Evolutionary conservation across 2,797 vertebrate genomes (phyloP), one percentile per base, ranked within the genome.

Genomic region (Triplophysa bombifrons): DNA sequence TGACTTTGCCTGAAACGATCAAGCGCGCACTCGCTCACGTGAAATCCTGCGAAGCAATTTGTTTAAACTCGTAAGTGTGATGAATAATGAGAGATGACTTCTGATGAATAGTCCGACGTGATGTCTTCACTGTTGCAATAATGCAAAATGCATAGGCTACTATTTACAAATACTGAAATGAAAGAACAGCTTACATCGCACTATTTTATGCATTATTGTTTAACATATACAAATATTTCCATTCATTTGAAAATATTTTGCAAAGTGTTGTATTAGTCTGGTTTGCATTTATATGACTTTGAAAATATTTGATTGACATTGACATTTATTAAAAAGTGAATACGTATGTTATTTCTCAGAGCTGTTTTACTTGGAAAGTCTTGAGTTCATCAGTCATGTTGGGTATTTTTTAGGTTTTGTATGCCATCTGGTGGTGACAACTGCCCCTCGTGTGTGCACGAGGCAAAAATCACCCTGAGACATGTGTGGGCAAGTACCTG

Each of bases 391-490:
- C 72, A n/a, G 74, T 7, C 7, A 46, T 34, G 19, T 6, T 46
- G 51, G 22, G 14, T 20, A 6, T 69, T 22, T 20, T n/a, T 2
- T 48, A 13, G 20, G 66, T 77, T 9, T 9, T 22, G 41, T 0
- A 27, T 66, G 30, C 75, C 75, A 70, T 38, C 75, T 77, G 41
- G 75, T 61, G 75, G 44, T 4, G 19, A 61, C 14, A 77, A 9
- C 14, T 22, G 64, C 25, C 2, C 30, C 16, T 73, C 38, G 22
- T n/a, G 20, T 30, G 10, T 22, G 2, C 34, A 7, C n/a, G 12
- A 63, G 48, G 50, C 25, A 38, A 41, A 9, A 8, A 16, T 64
- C 61, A 51, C 5, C 6, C 0, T 22, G 67, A 34, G 38, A 44
- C 77, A 58, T 66, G 77, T 48, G 51, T 17, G 70, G 77, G 61